Evolutionary conservation across 2,797 vertebrate genomes (phyloP), one percentile per base, ranked within the genome.

Genomic region (Pangasius sanitwongsei): DNA sequence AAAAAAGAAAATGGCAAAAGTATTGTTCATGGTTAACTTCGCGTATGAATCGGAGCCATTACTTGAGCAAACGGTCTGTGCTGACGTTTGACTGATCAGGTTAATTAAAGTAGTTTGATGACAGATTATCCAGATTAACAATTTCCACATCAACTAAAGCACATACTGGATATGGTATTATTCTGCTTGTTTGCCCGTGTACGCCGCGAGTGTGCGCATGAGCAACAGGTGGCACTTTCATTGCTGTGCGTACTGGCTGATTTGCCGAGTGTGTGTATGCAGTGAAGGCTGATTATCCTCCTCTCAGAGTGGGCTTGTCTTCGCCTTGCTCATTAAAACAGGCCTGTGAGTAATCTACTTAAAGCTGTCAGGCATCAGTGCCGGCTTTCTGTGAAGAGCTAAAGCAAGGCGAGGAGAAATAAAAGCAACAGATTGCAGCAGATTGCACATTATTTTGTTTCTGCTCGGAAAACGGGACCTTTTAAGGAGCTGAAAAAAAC

Each of bases 341-440:
- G 86, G 88, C 86, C 86, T 89, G 88, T 88, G 83, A 88, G 84
- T 91, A 91, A 89, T 87, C 90, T 87, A 88, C 86, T 88, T 87
- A 72, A 57, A 87, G 86, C 86, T 89, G 89, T 89, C 86, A 85
- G 86, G 67, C 80, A 91, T 67, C 57, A n/a, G 41, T 72, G 74
- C 65, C 61, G 80, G 88, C 61, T 82, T 72, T 89, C 85, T 86
- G 83, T 89, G 87, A 92, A 88, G 84, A 75, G 77, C 59, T 81
- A 87, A 83, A 77, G 87, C 70, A 25, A 87, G 57, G 77, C 72
- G 23, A 69, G 81, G 85, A 74, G 78, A 86, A 87, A 89, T 86
- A 87, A 89, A 83, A 89, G 90, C 69, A 87, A 86, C 89, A 88
- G 88, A 90, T 90, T 91, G 89, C 88, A 75, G 81, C 34, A 89